Evolutionary conservation across 2,888 invertebrate species (phyloP).

Genomic region (Standfussiana lucernea): DNA sequence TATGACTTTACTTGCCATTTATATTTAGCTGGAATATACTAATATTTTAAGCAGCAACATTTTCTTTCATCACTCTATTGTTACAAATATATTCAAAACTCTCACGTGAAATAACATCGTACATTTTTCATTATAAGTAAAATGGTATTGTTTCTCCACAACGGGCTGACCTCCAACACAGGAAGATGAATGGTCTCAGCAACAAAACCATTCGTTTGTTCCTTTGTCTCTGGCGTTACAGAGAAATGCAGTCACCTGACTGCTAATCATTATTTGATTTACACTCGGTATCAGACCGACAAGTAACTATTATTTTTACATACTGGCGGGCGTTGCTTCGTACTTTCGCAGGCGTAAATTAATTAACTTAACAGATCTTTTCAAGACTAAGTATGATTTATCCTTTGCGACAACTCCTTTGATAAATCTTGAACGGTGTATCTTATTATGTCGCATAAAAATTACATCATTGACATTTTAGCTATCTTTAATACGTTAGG

Average conservation of each 20-base stretch:
- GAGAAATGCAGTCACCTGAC: slow-evolving; percentile 50
- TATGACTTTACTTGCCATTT: slow-evolving; percentile 1
- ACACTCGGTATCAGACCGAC: slow-evolving; percentile 13
- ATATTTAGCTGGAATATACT: background rate
- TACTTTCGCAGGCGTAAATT: slow-evolving; percentile 23
- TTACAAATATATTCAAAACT: slow-evolving; percentile 17
- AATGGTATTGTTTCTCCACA: slow-evolving; percentile 43
- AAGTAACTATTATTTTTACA: slow-evolving; percentile 20
- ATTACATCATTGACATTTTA: slow-evolving; percentile 1
- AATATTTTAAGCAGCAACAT: slow-evolving; percentile 10
- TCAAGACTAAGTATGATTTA: slow-evolving; percentile 4
- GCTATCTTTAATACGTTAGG: background rate
- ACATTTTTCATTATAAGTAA: slow-evolving; percentile 45
- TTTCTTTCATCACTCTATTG: slow-evolving; percentile 17
- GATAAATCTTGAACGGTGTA: slow-evolving; percentile 12
- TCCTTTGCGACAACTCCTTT: slow-evolving; percentile 13
- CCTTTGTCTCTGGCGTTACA: slow-evolving; percentile 28
- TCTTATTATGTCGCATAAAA: slow-evolving; percentile 11
- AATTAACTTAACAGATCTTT: slow-evolving; percentile 28
- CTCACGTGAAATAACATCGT: slow-evolving; percentile 19
- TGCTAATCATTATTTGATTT: slow-evolving; percentile 35
- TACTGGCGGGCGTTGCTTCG: background rate
- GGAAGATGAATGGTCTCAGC: slow-evolving; percentile 39
- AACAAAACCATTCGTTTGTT: slow-evolving; percentile 30
- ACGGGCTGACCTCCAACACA: slow-evolving; percentile 41